Percentiles rank a stretch among this genome's conserved stretches.
These are phyloP conservation scores for Picus viridis DNA, from an alignment of 2,797 vertebrate species.

Conservation along the genomic window DNA sequence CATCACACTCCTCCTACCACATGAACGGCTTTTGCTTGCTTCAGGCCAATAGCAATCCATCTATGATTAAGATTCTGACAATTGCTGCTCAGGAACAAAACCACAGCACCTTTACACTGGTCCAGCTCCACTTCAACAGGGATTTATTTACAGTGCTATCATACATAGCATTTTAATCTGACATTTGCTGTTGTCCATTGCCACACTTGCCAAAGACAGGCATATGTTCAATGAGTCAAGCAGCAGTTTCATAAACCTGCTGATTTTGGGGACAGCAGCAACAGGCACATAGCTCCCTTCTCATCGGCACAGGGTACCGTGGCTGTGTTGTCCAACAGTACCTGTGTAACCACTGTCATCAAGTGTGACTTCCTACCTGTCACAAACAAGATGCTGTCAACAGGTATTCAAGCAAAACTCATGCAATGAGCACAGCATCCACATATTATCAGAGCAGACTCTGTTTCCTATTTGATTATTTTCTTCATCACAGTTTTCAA, in stretches of 20 bases:
- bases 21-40: slow-evolving; percentile 28
- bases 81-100: slow-evolving; percentile 29
- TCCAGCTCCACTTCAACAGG: background rate
- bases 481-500: background rate
- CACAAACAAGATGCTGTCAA: background rate
- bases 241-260: background rate
- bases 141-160: background rate
- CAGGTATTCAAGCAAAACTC: fast-evolving
- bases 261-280: background rate
- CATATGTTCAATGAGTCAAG: background rate
- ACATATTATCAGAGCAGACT: background rate
- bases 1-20: slow-evolving; percentile 16
- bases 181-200: background rate
- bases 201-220: background rate
- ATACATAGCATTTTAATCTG: background rate
- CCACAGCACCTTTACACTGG: background rate
- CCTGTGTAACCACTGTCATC: fast-evolving
- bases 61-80: slow-evolving; percentile 25
- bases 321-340: background rate
- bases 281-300: background rate
- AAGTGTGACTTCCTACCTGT: background rate
- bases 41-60: slow-evolving; percentile 23
- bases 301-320: background rate
- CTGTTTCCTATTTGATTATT: background rate
- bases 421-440: fast-evolving